Percentiles rank a stretch among this genome's conserved stretches.
Conservation (phyloP, 2,113 vertebrate genomes). For the Solea solea region DNA sequence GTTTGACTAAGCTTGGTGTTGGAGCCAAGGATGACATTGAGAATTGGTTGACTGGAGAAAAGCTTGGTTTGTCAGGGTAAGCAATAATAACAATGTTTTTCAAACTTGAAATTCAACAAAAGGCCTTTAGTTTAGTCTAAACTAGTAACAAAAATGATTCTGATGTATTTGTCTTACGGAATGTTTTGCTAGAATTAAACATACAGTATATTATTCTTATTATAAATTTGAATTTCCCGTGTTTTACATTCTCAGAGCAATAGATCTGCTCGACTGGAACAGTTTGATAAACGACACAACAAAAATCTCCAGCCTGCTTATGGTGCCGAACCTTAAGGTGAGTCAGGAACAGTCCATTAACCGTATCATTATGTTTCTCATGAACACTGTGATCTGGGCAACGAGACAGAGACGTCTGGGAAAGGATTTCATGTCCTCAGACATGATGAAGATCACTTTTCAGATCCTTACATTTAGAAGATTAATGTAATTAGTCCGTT, state of each 20-base stretch:
- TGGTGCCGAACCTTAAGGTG: constrained; percentile 90
- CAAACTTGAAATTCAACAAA: not conserved
- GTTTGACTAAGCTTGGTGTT: constrained; percentile 82
- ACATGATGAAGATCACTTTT: too few species aligned
- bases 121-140: not conserved
- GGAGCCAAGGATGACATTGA: constrained; percentile 83
- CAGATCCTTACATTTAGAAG: too few species aligned
- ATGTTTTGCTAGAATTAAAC: not conserved
- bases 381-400: too few species aligned
- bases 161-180: not conserved
- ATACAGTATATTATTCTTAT: not conserved
- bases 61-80: constrained; percentile 87
- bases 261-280: constrained; percentile 94
- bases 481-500: too few species aligned
- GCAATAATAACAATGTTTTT: constrained; percentile 5
- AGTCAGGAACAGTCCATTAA: constrained; percentile 6
- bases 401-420: too few species aligned
- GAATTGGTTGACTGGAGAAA: constrained; percentile 87
- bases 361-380: too few species aligned
- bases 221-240: not conserved
- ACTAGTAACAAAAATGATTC: not conserved
- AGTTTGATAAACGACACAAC: constrained; percentile 86
- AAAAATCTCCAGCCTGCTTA: constrained; percentile 87
- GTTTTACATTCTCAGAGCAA: constrained; percentile 76
- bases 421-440: too few species aligned